phyloP scores from a whole-genome alignment of 2,888 invertebrate species.

The Formica aserva region DNA sequence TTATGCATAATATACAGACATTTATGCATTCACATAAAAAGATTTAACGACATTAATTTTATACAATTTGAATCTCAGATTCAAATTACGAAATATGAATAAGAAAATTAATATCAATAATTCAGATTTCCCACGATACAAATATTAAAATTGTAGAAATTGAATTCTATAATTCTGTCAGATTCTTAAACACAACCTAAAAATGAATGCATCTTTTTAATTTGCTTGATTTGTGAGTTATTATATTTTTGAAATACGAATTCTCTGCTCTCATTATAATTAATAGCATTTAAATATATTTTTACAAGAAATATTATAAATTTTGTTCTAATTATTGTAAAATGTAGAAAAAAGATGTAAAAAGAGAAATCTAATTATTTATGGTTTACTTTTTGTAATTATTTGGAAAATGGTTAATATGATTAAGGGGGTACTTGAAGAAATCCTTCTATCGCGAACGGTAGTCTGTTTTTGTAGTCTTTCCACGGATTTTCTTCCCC shows the following conservation, averaged over 20 bases:
- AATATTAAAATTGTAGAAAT: background rate
- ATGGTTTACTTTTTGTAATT: background rate
- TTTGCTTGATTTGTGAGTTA: background rate
- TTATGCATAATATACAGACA: background rate
- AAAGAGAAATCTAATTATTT: background rate
- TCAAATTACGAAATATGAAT: background rate
- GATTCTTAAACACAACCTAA: background rate
- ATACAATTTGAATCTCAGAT: background rate
- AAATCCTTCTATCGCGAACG: conserved; percentile 71
- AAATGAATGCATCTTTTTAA: background rate
- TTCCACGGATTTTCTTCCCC: conserved; percentile 54
- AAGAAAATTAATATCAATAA: background rate
- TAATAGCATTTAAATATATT: background rate
- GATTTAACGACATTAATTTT: background rate
- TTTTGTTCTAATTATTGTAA: background rate
- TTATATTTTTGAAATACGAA: background rate
- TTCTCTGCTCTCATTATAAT: background rate
- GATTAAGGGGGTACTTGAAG: conserved; percentile 69
- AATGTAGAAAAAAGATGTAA: background rate
- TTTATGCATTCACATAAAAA: background rate
- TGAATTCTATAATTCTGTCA: background rate
- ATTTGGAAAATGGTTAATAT: conserved; percentile 7
- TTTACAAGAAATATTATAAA: background rate
- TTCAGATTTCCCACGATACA: background rate
- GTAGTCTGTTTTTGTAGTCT: conserved; percentile 47